A percentile compares a stretch with the other conserved stretches of the same genome.
Evolutionary conservation across 2,113 vertebrate genomes (phyloP).

Genomic region (Brachionichthys hirsutus): DNA sequence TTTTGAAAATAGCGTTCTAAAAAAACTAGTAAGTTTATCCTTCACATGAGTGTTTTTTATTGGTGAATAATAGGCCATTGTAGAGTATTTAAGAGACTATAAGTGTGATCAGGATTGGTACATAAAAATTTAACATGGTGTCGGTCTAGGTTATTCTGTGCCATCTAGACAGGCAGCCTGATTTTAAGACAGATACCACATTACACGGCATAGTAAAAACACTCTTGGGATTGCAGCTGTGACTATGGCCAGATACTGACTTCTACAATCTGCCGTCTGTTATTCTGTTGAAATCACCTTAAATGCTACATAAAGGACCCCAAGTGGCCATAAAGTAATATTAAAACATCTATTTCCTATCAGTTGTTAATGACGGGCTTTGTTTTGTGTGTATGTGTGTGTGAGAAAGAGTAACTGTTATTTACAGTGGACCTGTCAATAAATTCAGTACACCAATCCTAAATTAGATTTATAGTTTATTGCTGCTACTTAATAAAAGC

Average conservation of each 20-base stretch:
- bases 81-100: slow-evolving; percentile 4
- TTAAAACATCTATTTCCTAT: slow-evolving; percentile 21
- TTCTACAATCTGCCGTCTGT: slow-evolving; percentile 35
- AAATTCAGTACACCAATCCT: slow-evolving; percentile 64
- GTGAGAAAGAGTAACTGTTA: slow-evolving; percentile 35
- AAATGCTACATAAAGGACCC: slow-evolving; percentile 39
- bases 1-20: too few species aligned
- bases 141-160: slow-evolving; percentile 3
- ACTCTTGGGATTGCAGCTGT: slow-evolving; percentile 50
- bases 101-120: slow-evolving; percentile 6
- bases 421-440: slow-evolving; percentile 43
- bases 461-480: slow-evolving; percentile 71
- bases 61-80: neutral
- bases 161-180: slow-evolving; percentile 19
- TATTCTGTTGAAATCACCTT: slow-evolving; percentile 38
- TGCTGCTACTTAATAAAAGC: slow-evolving; percentile 51
- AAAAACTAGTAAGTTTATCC: neutral
- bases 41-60: neutral
- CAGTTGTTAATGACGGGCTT: slow-evolving; percentile 26
- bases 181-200: slow-evolving; percentile 50
- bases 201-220: slow-evolving; percentile 31
- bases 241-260: slow-evolving; percentile 32
- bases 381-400: neutral
- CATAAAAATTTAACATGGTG: slow-evolving; percentile 5
- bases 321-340: slow-evolving; percentile 37